phyloP scores from a whole-genome alignment of 2,113 vertebrate genomes.

The Ptilorrhoa leucosticta region DNA sequence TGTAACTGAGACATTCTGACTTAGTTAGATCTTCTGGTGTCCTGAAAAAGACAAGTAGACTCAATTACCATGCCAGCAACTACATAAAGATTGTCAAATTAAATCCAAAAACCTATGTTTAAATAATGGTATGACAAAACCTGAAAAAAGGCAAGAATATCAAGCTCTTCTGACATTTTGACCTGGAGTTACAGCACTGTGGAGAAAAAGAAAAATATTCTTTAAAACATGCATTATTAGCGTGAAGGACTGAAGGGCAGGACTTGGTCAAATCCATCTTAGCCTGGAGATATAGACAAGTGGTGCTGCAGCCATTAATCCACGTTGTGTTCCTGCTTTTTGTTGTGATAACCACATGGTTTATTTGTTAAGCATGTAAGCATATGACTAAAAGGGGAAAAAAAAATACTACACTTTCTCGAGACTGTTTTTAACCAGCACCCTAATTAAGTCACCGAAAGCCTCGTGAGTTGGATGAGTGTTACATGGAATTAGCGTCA shows the following conservation, averaged over 20 bases:
- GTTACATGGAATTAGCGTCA: neutral
- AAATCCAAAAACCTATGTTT: constrained; percentile 45
- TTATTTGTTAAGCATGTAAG: neutral
- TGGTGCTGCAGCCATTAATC: neutral
- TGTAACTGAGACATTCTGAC: constrained; percentile 80
- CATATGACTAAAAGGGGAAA: neutral
- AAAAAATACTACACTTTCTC: rapidly evolving
- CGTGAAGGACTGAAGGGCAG: neutral
- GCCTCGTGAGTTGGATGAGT: neutral
- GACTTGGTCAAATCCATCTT: constrained; percentile 4
- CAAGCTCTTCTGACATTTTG: constrained; percentile 12
- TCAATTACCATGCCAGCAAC: constrained; percentile 80
- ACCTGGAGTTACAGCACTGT: neutral
- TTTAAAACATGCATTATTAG: neutral
- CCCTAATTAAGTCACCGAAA: neutral
- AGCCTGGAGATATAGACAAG: neutral
- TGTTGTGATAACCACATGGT: neutral
- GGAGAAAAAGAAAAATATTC: neutral
- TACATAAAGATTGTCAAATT: constrained; percentile 78
- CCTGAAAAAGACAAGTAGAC: constrained; percentile 87
- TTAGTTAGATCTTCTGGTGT: constrained; percentile 85
- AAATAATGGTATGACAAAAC: constrained; percentile 27
- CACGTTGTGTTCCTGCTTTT: neutral
- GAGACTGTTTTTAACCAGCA: neutral
- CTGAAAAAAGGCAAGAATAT: constrained; percentile 32